phyloP scores from a whole-genome alignment of 2,113 vertebrate species.

The Notothenia coriiceps region DNA sequence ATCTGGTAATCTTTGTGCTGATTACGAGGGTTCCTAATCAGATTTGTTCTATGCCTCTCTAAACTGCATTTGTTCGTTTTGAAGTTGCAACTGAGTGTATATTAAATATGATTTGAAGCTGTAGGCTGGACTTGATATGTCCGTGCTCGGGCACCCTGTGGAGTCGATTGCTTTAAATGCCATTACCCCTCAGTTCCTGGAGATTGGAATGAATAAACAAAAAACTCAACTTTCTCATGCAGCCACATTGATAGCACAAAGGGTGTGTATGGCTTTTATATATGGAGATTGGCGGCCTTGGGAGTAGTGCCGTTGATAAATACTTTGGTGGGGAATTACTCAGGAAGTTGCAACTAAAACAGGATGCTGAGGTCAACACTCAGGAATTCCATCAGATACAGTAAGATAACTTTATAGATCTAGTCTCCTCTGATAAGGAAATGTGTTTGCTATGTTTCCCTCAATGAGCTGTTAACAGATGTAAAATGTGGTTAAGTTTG shows the following conservation, averaged over 20 bases:
- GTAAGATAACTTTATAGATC: conserved; percentile 42
- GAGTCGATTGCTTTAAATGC: conserved; percentile 11
- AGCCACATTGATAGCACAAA: neutral
- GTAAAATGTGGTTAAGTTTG: neutral
- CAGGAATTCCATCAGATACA: conserved; percentile 77
- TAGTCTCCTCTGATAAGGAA: conserved; percentile 22
- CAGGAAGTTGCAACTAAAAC: conserved; percentile 80
- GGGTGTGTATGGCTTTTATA: conserved; percentile 9
- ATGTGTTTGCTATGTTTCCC: conserved; percentile 4
- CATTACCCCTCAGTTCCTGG: neutral
- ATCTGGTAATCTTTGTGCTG: neutral
- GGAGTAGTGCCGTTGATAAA: conserved; percentile 18
- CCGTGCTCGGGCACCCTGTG: neutral
- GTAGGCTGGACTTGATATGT: neutral
- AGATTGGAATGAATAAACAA: conserved; percentile 22
- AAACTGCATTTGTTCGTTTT: neutral
- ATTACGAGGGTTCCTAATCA: neutral
- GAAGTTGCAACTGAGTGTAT: neutral
- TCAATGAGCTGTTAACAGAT: neutral
- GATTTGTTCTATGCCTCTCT: neutral
- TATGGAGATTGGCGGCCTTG: neutral
- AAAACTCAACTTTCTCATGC: neutral
- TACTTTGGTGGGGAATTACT: conserved; percentile 54
- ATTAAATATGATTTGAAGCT: neutral
- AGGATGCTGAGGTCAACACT: conserved; percentile 80